Base-by-base conservation (phyloP, 1,140 invertebrate genomes). In the Drosophila lowei region DNA sequence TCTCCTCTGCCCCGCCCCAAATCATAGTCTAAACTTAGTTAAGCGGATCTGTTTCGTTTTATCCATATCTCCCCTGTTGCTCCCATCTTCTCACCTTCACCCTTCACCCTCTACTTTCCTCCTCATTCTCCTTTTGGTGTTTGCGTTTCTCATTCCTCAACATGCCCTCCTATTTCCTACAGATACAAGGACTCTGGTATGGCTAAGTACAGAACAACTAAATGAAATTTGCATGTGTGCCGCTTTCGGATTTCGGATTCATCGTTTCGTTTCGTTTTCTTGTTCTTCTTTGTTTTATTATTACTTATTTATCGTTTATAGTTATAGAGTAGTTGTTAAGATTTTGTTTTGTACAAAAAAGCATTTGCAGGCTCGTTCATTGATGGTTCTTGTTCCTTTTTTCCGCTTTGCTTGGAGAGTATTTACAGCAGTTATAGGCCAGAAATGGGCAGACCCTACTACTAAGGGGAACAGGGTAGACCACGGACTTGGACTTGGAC, bases 11-110 rank as follows among this genome's bases (percentile, higher is more conserved):
- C 3, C 34, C 4, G 48, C 48, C 56, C 59, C 77, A 81, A 81
- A 83, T 74, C 64, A 83, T 83, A 74, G 71, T 81, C 80, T 78
- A 78, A 70, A 34, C 54, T 71, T 78, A 83, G 49, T 57, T 83
- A 83, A 77, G 79, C 79, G 79, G 68, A 78, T 83, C 67, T 77
- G 78, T 78, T 83, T 83, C 34, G 11, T 38, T 38, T 38, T 38
- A 38, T 38, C 34, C 8, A 38, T 38, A 4, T 38, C 13, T 38
- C 34, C 34, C 34, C 34, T 13, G 34, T 38, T 38, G 11, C 11
- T 38, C 11, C 34, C 34, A 38, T 5, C 30, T 34, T 34, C 30
- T 18, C 18, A 1, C 18, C 18, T 3, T 9, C 30, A 9, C 11
- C 18, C 18, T 3, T 9, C 30, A 9, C 11, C 34, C 11, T 38